A percentile compares a stretch with the other conserved stretches of the same genome.
Evolutionary conservation across 2,888 invertebrate species (phyloP).

Genomic region (Anoncus sp.): DNA sequence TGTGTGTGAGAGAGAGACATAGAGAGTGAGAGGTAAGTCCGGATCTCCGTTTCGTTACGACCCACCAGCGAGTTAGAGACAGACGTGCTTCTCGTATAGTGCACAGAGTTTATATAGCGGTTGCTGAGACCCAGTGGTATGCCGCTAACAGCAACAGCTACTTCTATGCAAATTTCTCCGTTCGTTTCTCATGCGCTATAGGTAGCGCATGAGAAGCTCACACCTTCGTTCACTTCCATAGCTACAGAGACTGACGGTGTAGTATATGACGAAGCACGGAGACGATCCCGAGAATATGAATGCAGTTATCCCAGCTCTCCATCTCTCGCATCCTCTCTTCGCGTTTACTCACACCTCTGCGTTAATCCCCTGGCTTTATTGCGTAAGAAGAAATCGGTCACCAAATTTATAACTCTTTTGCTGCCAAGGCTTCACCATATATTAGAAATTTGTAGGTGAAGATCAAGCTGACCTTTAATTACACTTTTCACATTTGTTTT

Average conservation of each 20-base stretch:
- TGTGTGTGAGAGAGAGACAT: slow-evolving; percentile 6
- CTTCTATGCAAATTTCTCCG: slow-evolving; percentile 61
- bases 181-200: slow-evolving; percentile 53
- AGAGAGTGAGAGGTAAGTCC: slow-evolving; percentile 34
- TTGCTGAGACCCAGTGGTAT: slow-evolving; percentile 29
- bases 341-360: slow-evolving; percentile 7
- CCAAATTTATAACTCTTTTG: background rate
- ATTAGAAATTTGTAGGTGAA: no score
- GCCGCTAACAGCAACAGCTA: slow-evolving; percentile 42
- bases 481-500: background rate
- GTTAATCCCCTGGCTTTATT: slow-evolving; percentile 44
- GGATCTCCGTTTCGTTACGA: slow-evolving; percentile 61
- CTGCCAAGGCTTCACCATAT: no score
- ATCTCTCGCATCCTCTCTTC: slow-evolving; percentile 25
- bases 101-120: slow-evolving; percentile 26
- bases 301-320: slow-evolving; percentile 25
- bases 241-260: slow-evolving; percentile 15
- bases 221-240: slow-evolving; percentile 26
- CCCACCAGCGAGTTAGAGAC: slow-evolving; percentile 58
- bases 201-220: slow-evolving; percentile 30
- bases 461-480: background rate
- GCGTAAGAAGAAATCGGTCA: background rate
- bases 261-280: slow-evolving; percentile 27
- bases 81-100: slow-evolving; percentile 41
- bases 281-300: slow-evolving; percentile 21